Base-by-base conservation (phyloP, 2,113 vertebrate genomes). In the Cariama cristata region DNA sequence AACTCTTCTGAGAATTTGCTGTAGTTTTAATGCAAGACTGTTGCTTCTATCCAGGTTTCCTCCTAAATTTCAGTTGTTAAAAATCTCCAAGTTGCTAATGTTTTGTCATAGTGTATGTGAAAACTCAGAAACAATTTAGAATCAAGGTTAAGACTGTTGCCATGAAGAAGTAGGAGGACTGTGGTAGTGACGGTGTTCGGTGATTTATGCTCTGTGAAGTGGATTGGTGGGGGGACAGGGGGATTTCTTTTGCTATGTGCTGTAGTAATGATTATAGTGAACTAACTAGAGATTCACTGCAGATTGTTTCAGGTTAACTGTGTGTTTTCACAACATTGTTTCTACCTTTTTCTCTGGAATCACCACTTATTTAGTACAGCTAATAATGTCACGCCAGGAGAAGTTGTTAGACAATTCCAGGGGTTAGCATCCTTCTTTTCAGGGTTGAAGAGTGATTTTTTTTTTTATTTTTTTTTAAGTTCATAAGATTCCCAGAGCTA, bases 151-250 rank as follows among this genome's bases (percentile, higher is more conserved):
- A 86, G 40, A 32, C 19, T 45, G 44, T 67, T 76, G 18, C n/a
- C 14, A 44, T 62, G 42, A 92, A 79, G 71, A 88, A 83, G 28
- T 1, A 86, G 22, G 74, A 96, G 86, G 17, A 17, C 7, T 91
- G 73, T 67, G 22, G 7, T 45, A 22, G 0, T 52, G 19, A 17
- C n/a, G 4, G 50, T 17, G 0, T 1, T 76, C 69, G 11, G 3
- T 47, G 24, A 12, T 59, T 67, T 77, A 33, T 85, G 10, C 3
- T 90, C 21, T 69, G 9, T 49, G 53, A 81, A 85, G 15, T 62
- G 42, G 19, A 42, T 12, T 24, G 9, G 8, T 24, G 9, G 8
- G 11, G 20, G 3, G 9, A 9, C 3, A 30, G 23, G 8, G 6
- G 18, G 5, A 28, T 33, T 68, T 42, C 32, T 77, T 85, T 88